Percentiles rank a stretch among this genome's conserved stretches.
These are phyloP conservation scores for Brachionus asplanchnoidis DNA, from an alignment of 1,140 invertebrate species.

Conservation along the genomic window DNA sequence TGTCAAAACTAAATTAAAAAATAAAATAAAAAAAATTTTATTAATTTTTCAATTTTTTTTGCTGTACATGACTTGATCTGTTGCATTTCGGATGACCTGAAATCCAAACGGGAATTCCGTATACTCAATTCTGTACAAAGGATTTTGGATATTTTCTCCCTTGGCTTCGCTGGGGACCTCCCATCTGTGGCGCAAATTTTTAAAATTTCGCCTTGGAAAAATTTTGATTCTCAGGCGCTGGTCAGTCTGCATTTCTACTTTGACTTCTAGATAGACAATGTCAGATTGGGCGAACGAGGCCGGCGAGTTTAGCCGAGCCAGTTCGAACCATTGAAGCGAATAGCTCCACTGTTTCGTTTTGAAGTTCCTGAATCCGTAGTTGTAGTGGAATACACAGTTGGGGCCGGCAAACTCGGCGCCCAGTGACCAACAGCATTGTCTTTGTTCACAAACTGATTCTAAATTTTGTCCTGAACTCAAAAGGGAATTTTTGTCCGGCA, in stretches of 20 bases:
- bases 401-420: background rate
- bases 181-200: constrained; percentile 18
- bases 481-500: constrained; percentile 31
- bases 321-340: constrained; percentile 8
- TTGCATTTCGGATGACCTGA: constrained; percentile 23
- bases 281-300: constrained; percentile 20
- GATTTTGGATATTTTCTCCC: constrained; percentile 14
- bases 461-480: background rate
- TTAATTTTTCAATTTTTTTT: background rate
- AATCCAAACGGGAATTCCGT: constrained; percentile 13
- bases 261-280: constrained; percentile 8
- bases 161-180: constrained; percentile 1
- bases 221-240: constrained; percentile 17
- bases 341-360: background rate
- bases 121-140: constrained; percentile 29
- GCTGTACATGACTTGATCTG: constrained; percentile 32
- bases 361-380: constrained; percentile 23
- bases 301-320: background rate
- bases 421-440: constrained; percentile 8
- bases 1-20: constrained; percentile 41
- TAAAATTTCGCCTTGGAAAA: constrained; percentile 35
- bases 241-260: constrained; percentile 25
- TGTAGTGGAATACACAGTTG: constrained; percentile 16
- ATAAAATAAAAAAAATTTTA: background rate
- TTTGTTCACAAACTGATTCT: background rate